These are phyloP conservation scores for Hyperoplus lanceolatus DNA, from an alignment of 2,797 vertebrate genomes.

Conservation along the genomic window DNA sequence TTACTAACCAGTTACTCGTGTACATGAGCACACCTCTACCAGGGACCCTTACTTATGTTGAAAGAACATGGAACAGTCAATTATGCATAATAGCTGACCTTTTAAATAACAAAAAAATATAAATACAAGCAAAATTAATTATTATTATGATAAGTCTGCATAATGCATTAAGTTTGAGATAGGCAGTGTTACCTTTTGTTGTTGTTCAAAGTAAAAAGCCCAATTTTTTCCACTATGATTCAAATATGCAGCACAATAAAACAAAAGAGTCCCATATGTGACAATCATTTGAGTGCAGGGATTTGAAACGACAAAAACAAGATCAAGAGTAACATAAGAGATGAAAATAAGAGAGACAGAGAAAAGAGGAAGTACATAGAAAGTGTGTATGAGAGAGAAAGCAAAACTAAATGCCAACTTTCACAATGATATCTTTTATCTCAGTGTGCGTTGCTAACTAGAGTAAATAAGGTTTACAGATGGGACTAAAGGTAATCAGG, in stretches of 20 bases:
- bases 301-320: background rate
- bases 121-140: too few relatives aligned
- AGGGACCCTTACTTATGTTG: too few relatives aligned
- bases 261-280: background rate
- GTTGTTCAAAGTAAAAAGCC: background rate
- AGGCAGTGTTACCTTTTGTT: background rate
- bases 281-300: background rate
- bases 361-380: conserved; percentile 10
- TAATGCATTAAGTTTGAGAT: too few relatives aligned
- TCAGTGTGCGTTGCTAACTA: background rate
- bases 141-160: too few relatives aligned
- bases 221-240: background rate
- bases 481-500: background rate
- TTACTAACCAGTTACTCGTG: too few relatives aligned
- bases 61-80: too few relatives aligned
- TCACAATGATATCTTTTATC: background rate
- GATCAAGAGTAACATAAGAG: background rate
- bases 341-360: conserved; percentile 14
- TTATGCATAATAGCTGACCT: too few relatives aligned
- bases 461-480: background rate
- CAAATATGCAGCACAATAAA: background rate
- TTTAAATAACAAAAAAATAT: too few relatives aligned
- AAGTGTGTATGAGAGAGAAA: conserved; percentile 1
- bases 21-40: too few relatives aligned
- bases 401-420: conserved; percentile 5